Percentiles rank a stretch among this genome's conserved stretches.
Conservation (phyloP, 2,888 invertebrate species). For the Petrophora chlorosata region DNA sequence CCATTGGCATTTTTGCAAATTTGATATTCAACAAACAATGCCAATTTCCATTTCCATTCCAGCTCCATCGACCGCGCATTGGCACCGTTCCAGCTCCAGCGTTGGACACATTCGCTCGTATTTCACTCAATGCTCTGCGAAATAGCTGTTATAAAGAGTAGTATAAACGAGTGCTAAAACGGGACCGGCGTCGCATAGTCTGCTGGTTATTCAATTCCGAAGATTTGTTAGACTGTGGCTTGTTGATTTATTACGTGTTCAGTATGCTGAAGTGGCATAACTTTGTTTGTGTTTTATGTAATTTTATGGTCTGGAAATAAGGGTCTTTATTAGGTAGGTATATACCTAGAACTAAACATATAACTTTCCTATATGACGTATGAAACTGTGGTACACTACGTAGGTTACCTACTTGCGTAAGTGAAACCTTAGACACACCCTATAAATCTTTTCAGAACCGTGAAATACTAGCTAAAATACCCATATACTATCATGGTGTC, state of each 20-base stretch:
- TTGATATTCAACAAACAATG: slow-evolving; percentile 19
- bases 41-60: slow-evolving; percentile 1
- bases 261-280: neutral
- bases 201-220: slow-evolving; percentile 38
- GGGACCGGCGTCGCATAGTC: slow-evolving; percentile 69
- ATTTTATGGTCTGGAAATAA: slow-evolving; percentile 1
- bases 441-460: too few relatives aligned
- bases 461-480: too few relatives aligned
- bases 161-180: slow-evolving; percentile 68
- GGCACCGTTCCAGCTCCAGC: slow-evolving; percentile 64
- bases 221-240: slow-evolving; percentile 16
- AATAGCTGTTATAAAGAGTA: slow-evolving; percentile 64
- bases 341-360: too few relatives aligned
- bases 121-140: slow-evolving; percentile 72
- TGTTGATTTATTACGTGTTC: slow-evolving; percentile 1
- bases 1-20: neutral
- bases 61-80: slow-evolving; percentile 32
- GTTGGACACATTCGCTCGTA: slow-evolving; percentile 61
- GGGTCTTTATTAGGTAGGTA: too few relatives aligned
- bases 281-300: neutral
- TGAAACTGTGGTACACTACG: too few relatives aligned
- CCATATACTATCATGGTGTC: too few relatives aligned
- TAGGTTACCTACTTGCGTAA: too few relatives aligned
- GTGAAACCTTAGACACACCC: too few relatives aligned
- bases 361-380: too few relatives aligned